These are phyloP conservation scores for Camponotus floridanus DNA, from an alignment of 1,140 invertebrate genomes.

Conservation along the genomic window DNA sequence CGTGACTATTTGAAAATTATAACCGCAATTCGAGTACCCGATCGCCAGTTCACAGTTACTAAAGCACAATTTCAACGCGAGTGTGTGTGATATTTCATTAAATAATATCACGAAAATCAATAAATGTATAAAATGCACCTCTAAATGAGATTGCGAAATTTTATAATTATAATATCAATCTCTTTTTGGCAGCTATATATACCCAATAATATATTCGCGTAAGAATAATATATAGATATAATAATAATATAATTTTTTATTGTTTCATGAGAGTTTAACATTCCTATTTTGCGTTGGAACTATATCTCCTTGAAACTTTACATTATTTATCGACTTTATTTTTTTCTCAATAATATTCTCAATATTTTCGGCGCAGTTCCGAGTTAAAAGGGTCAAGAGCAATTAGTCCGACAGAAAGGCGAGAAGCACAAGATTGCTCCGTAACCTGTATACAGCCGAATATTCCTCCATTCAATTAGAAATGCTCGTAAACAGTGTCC, in stretches of 20 bases:
- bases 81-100: background rate
- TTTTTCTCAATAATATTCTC: conserved; percentile 36
- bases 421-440: conserved; percentile 45
- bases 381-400: conserved; percentile 61
- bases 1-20: conserved; percentile 40
- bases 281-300: background rate
- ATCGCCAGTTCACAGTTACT: conserved; percentile 39
- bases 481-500: conserved; percentile 1
- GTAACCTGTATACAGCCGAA: conserved; percentile 19
- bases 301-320: background rate
- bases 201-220: background rate
- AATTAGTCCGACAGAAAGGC: conserved; percentile 40
- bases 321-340: background rate
- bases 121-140: background rate
- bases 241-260: background rate
- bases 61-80: conserved; percentile 23
- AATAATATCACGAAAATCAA: conserved; percentile 34
- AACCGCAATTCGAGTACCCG: conserved; percentile 30
- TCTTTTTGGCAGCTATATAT: too few relatives aligned
- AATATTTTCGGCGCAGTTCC: conserved; percentile 46
- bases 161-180: background rate
- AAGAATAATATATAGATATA: background rate
- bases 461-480: conserved; percentile 26
- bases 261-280: background rate
- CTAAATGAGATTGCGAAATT: conserved; percentile 24